phyloP scores from a whole-genome alignment of 1,140 invertebrate genomes.

The Campodea augens region DNA sequence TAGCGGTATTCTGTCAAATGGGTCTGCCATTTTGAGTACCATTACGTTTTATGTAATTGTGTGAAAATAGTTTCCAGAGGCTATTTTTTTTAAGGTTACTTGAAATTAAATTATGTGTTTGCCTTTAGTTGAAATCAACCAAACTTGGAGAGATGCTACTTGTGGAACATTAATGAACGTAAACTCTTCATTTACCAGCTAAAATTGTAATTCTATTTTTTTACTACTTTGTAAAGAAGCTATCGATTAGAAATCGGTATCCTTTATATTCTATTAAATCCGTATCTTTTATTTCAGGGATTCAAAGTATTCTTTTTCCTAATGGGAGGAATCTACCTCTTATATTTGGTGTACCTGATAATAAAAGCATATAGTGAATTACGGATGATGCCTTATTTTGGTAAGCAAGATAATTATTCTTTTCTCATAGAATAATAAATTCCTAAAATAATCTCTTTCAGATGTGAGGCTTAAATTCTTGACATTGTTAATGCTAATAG shows the following conservation, averaged over 20 bases:
- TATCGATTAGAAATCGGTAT: not conserved
- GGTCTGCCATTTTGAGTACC: no score
- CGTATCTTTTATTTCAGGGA: slow-evolving; percentile 34
- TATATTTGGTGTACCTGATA: slow-evolving; percentile 66
- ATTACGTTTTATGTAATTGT: no score
- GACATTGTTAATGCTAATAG: slow-evolving; percentile 65
- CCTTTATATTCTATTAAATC: not conserved
- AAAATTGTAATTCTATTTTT: no score
- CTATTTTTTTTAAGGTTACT: no score
- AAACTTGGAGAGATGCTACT: no score
- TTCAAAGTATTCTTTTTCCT: slow-evolving; percentile 78
- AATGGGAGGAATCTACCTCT: slow-evolving; percentile 59
- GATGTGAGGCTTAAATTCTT: slow-evolving; percentile 82
- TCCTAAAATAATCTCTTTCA: slow-evolving; percentile 26
- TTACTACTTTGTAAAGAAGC: no score
- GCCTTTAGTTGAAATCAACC: no score
- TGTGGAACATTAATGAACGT: no score
- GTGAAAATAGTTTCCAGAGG: no score
- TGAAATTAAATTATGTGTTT: no score
- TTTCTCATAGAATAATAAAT: not conserved
- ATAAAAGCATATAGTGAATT: slow-evolving; percentile 83
- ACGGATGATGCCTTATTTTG: slow-evolving; percentile 90
- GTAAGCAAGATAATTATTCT: slow-evolving; percentile 31
- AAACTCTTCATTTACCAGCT: no score
- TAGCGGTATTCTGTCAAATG: no score